Base-by-base conservation (phyloP, 2,113 vertebrate genomes). In the Menura novaehollandiae region DNA sequence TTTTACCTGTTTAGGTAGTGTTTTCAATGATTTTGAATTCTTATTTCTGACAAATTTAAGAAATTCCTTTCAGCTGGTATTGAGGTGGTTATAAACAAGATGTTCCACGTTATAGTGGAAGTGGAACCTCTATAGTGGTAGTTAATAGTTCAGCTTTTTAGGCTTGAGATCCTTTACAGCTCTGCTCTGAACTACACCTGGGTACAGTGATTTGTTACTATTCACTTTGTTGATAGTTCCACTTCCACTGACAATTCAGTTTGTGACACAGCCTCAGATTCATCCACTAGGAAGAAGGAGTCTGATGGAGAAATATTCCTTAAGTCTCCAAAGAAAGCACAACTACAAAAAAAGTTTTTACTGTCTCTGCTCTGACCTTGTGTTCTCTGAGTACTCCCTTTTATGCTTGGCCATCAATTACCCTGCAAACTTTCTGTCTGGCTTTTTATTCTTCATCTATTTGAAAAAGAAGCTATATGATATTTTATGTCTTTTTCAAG, bases 91-190 rank as follows among this genome's bases (percentile, higher is more conserved):
- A 84, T 71, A 62, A 77, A 53, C 16, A 91, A 55, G 66, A 77
- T 4, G 1, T 66, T 80, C 39, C 2, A 46, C 0, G 1, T 10
- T 35, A 49, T 9, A n/a, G n/a, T n/a, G n/a, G n/a, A n/a, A n/a
- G n/a, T n/a, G n/a, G n/a, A n/a, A n/a, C n/a, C n/a, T n/a, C n/a
- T n/a, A n/a, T n/a, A n/a, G n/a, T n/a, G n/a, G n/a, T n/a, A 58
- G 7, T 41, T 62, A 43, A 56, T 32, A 64, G 14, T 90, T 69
- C n/a, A 28, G 30, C 33, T 72, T 76, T 89, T 86, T 67, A 86
- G 44, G 37, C 37, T 46, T 60, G 62, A 2, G 4, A 33, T 87
- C 27, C 43, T 88, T 93, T 89, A n/a, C 44, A 68, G 0, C 15
- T 75, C 39, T 52, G 26, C 58, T 85, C 44, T 73, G 41, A 85